These are phyloP conservation scores for Telmatherina bonti DNA, from an alignment of 2,797 vertebrate genomes.

Conservation along the genomic window DNA sequence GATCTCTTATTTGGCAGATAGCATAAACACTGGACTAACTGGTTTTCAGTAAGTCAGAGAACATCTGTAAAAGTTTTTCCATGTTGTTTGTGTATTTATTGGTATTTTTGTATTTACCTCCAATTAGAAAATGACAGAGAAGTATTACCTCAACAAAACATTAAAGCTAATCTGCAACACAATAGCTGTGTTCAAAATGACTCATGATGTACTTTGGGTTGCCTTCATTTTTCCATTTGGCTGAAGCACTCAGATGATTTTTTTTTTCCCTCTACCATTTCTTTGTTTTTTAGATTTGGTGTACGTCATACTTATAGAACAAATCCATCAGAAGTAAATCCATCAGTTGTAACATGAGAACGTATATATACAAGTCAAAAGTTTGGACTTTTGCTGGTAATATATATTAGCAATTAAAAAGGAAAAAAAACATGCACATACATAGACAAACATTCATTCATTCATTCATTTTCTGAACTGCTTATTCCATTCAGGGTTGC, in stretches of 20 bases:
- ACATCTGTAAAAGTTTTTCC: constrained; percentile 66
- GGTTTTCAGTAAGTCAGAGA: constrained; percentile 34
- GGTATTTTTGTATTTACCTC: constrained; percentile 69
- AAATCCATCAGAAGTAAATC: constrained; percentile 55
- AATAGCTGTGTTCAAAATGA: constrained; percentile 60
- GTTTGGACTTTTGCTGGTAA: too few relatives aligned
- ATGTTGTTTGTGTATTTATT: constrained; percentile 61
- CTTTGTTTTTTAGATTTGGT: constrained; percentile 23
- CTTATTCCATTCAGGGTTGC: too few relatives aligned
- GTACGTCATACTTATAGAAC: constrained; percentile 46
- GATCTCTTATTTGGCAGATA: constrained; percentile 48
- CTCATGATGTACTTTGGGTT: constrained; percentile 66
- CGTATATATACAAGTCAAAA: too few relatives aligned
- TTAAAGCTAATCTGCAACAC: constrained; percentile 58
- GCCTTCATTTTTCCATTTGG: constrained; percentile 55
- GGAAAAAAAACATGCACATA: too few relatives aligned
- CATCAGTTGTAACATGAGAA: too few relatives aligned
- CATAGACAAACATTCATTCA: too few relatives aligned
- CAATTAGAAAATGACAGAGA: constrained; percentile 56
- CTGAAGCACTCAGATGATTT: constrained; percentile 51
- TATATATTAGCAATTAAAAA: too few relatives aligned
- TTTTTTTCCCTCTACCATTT: constrained; percentile 38
- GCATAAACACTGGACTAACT: constrained; percentile 31
- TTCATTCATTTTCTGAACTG: too few relatives aligned
- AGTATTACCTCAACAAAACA: constrained; percentile 62